Evolutionary conservation across 1,140 invertebrate species (phyloP).

Genomic region (Cryptotermes secundus): DNA sequence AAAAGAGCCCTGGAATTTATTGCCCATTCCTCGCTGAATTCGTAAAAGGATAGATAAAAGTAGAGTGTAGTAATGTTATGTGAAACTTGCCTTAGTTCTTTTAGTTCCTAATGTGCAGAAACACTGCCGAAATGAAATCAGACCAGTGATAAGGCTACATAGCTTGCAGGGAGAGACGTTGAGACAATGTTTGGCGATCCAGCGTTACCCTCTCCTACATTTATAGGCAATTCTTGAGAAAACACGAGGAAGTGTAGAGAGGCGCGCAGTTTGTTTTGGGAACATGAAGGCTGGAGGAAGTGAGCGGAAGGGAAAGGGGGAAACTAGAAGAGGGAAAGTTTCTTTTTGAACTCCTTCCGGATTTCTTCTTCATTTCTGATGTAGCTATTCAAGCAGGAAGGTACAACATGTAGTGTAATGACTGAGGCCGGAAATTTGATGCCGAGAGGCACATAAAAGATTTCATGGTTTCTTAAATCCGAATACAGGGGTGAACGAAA

Average conservation of each 20-base stretch:
- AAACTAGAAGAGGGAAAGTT: neutral
- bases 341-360: constrained; percentile 18
- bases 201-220: neutral
- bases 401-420: neutral
- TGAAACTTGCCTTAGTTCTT: neutral
- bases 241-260: neutral
- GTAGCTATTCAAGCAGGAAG: neutral
- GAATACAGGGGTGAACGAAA: neutral
- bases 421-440: constrained; percentile 7
- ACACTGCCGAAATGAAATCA: neutral
- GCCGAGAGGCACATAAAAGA: neutral
- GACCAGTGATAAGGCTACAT: neutral
- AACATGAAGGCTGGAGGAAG: neutral
- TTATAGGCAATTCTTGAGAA: constrained; percentile 7
- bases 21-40: no score
- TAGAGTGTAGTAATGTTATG: no score
- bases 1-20: no score
- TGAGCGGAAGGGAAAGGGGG: neutral
- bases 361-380: constrained; percentile 11
- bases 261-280: neutral
- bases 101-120: neutral
- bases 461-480: constrained; percentile 16
- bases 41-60: no score
- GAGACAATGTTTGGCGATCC: neutral
- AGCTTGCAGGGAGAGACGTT: neutral